These are phyloP conservation scores for Strix occidentalis DNA, from an alignment of 2,797 vertebrate genomes.

Conservation along the genomic window DNA sequence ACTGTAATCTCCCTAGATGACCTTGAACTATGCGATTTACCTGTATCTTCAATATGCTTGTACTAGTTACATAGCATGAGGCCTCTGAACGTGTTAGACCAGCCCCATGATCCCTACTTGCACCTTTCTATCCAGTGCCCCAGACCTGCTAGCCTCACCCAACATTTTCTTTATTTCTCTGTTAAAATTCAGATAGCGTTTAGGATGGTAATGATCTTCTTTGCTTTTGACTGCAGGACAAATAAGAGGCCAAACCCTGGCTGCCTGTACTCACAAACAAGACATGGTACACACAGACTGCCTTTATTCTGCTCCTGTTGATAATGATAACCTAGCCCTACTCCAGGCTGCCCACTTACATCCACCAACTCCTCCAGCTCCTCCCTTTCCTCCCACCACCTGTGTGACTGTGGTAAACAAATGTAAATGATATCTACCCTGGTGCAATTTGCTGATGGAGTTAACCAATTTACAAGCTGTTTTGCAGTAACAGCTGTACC, in stretches of 20 bases:
- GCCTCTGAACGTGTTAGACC: background rate
- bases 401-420: slow-evolving; percentile 49
- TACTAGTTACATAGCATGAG: background rate
- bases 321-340: background rate
- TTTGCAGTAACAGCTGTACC: background rate
- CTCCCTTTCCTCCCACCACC: slow-evolving; percentile 21
- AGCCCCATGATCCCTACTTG: background rate
- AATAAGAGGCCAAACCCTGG: background rate
- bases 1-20: background rate
- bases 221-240: background rate
- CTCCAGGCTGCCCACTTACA: background rate
- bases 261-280: background rate
- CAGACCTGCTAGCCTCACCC: background rate
- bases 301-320: background rate
- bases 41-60: background rate
- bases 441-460: slow-evolving; percentile 1
- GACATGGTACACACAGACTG: background rate
- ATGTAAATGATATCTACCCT: background rate
- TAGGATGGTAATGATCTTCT: background rate
- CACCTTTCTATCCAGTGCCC: background rate
- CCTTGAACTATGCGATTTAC: background rate
- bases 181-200: background rate
- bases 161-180: background rate
- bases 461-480: background rate
- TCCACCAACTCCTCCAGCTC: background rate